Conservation (phyloP, 2,888 invertebrate species). For the Eupelmus urozonus region DNA sequence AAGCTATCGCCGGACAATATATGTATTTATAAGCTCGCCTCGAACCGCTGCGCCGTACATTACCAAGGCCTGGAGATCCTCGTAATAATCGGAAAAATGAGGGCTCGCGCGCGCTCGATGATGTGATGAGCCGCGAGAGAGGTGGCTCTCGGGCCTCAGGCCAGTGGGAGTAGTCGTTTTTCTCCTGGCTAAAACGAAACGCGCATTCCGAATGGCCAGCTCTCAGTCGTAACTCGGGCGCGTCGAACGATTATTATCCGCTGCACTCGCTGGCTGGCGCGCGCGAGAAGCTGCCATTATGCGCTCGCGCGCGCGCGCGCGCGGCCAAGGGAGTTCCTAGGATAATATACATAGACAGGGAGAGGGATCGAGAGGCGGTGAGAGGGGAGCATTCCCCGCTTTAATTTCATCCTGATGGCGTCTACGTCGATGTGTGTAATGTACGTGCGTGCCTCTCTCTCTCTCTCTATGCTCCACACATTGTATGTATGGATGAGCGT, state of each 20-base stretch:
- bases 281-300: conserved; percentile 54
- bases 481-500: neutral
- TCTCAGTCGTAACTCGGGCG: conserved; percentile 55
- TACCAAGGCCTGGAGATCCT: too few species aligned
- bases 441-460: too few species aligned
- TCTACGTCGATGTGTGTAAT: neutral
- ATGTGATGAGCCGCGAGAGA: too few species aligned
- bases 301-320: conserved; percentile 18
- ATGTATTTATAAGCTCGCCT: too few species aligned
- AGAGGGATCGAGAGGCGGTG: conserved; percentile 30
- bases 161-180: too few species aligned
- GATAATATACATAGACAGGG: conserved; percentile 50
- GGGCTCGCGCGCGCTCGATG: too few species aligned
- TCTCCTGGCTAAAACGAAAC: neutral
- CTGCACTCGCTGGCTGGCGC: too few species aligned
- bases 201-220: conserved; percentile 35
- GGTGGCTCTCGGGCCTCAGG: too few species aligned
- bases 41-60: too few species aligned
- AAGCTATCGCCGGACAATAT: too few species aligned
- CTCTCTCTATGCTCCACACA: too few species aligned
- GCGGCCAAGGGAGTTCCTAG: conserved; percentile 55
- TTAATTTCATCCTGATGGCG: conserved; percentile 62
- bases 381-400: conserved; percentile 44
- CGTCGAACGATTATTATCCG: conserved; percentile 60
- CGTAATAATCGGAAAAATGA: too few species aligned